A percentile compares a stretch with the other conserved stretches of the same genome.
Conservation (phyloP, 2,797 vertebrate genomes). For the Onychomys torridus region DNA sequence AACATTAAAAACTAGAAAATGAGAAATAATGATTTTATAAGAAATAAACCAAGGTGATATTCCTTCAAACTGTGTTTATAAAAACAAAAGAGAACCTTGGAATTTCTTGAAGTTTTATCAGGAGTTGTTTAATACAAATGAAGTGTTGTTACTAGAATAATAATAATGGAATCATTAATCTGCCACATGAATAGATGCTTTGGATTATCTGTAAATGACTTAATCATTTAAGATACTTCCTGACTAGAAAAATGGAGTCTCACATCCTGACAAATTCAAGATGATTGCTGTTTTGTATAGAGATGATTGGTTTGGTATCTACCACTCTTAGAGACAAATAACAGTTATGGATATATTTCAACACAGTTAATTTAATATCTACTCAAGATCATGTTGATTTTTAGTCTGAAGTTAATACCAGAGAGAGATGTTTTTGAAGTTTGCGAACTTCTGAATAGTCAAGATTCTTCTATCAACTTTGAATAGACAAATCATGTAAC, state of each 20-base stretch:
- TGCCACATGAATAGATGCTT: not conserved
- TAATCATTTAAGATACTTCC: not conserved
- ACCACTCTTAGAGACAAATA: not conserved
- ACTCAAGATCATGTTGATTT: not conserved
- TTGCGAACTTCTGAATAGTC: not conserved
- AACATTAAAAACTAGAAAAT: not conserved
- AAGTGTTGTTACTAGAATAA: not conserved
- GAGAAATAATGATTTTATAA: not conserved
- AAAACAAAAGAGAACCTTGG: not conserved
- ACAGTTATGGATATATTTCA: constrained; percentile 1
- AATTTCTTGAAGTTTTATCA: not conserved
- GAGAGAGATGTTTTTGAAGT: not conserved
- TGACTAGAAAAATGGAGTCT: not conserved
- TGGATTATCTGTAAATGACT: not conserved
- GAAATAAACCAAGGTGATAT: not conserved
- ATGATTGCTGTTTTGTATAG: not conserved
- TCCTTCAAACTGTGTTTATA: not conserved
- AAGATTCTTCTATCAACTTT: not conserved
- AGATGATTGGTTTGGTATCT: not conserved
- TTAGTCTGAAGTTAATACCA: not conserved
- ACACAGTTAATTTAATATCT: not conserved
- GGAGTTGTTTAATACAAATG: not conserved
- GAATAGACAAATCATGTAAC: not conserved
- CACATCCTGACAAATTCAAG: not conserved
- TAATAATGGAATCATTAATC: not conserved